These are phyloP conservation scores for Columba guinea DNA, from an alignment of 2,797 vertebrate genomes.

Conservation along the genomic window DNA sequence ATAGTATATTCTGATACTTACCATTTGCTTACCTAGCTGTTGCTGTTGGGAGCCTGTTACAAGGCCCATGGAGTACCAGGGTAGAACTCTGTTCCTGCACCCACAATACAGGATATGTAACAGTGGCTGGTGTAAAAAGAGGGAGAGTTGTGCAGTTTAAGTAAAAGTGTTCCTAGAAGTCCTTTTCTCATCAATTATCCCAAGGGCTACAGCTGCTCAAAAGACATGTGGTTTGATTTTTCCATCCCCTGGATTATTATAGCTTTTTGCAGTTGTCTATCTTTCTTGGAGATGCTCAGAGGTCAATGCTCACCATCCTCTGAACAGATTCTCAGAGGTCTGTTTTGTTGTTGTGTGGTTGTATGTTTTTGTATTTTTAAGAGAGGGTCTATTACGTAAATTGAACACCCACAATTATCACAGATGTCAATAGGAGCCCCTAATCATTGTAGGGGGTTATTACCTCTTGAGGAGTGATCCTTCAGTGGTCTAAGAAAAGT, in stretches of 20 bases:
- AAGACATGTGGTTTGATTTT: background rate
- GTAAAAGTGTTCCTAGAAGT: constrained; percentile 24
- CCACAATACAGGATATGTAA: rapidly evolving
- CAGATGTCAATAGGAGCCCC: background rate
- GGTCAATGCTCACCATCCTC: background rate
- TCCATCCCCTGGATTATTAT: too few species aligned
- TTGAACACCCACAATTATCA: background rate
- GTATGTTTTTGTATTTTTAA: background rate
- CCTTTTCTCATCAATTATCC: background rate
- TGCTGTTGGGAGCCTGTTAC: background rate
- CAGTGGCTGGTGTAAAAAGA: background rate
- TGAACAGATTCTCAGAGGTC: background rate
- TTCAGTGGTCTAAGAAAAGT: background rate
- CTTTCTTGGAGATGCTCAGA: background rate
- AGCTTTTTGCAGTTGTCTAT: background rate
- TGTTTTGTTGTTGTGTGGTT: background rate
- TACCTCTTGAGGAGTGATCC: background rate
- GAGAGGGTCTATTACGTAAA: background rate
- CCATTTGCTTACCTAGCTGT: background rate
- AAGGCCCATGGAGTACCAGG: rapidly evolving
- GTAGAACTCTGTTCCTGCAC: background rate
- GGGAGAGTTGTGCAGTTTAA: background rate
- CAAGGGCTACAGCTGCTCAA: background rate
- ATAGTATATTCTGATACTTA: background rate
- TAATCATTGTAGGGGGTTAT: background rate